phyloP scores from a whole-genome alignment of 2,888 invertebrate genomes.

The Cataglyphis albicans region DNA sequence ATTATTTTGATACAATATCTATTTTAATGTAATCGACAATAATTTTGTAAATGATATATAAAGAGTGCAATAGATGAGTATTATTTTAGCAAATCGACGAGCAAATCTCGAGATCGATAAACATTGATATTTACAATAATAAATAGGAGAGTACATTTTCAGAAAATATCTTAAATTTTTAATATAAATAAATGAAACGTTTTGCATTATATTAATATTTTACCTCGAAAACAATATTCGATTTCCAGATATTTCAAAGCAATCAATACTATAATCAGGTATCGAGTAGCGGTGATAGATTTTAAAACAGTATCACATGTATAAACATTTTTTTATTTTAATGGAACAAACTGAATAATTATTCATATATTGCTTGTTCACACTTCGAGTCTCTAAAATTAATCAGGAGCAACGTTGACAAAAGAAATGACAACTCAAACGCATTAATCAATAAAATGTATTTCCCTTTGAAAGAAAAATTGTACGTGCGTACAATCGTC shows the following conservation, averaged over 20 bases:
- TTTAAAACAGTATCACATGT: not conserved
- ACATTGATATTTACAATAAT: not conserved
- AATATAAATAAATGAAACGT: not conserved
- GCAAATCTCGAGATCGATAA: not conserved
- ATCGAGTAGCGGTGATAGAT: not conserved
- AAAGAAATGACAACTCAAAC: constrained; percentile 18
- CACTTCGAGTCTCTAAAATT: constrained; percentile 30
- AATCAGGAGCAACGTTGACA: constrained; percentile 7
- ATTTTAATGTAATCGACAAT: not conserved
- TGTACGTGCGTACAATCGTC: not conserved
- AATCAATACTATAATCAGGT: not conserved
- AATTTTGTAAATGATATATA: not conserved
- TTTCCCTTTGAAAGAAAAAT: constrained; percentile 23
- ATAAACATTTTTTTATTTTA: not conserved
- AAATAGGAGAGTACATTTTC: not conserved
- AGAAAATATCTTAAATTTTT: not conserved
- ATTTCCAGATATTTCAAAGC: constrained; percentile 23
- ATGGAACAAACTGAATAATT: not conserved
- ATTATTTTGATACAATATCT: not conserved
- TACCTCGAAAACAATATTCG: not conserved
- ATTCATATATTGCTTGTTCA: not conserved
- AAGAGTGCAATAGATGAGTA: too few species aligned
- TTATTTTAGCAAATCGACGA: not conserved
- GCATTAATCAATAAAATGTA: constrained; percentile 55
- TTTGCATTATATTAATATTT: constrained; percentile 10